Evolutionary conservation across 2,888 invertebrate species (phyloP).

Genomic region (Nematopogon swammerdamellus): DNA sequence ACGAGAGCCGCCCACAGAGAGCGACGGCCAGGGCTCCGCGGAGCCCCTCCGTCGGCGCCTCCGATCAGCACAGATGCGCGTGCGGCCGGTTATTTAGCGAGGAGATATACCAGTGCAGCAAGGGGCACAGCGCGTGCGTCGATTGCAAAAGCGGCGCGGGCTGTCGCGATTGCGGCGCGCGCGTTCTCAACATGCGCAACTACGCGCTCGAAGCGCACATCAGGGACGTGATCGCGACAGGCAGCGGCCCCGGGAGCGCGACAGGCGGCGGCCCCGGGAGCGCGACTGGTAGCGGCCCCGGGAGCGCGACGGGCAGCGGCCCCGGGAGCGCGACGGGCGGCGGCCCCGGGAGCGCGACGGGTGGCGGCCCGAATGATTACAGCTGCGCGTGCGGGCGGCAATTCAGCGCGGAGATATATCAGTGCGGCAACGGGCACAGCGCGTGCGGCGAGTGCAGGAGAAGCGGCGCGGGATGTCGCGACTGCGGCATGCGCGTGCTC

Average conservation of each 20-base stretch:
- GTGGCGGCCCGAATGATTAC: background rate
- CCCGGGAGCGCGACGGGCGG: too few species aligned
- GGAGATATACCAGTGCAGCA: conserved; percentile 25
- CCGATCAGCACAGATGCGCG: conserved; percentile 9
- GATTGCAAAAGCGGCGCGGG: conserved; percentile 15
- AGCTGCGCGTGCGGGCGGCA: conserved; percentile 18
- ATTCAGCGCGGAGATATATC: conserved; percentile 22
- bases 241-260: too few species aligned
- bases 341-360: too few species aligned
- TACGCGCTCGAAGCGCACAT: conserved; percentile 22
- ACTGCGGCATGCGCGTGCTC: conserved; percentile 19
- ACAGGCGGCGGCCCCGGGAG: too few species aligned
- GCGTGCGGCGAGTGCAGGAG: conserved; percentile 23
- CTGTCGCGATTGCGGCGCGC: conserved; percentile 21
- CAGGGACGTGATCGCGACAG: conserved; percentile 12
- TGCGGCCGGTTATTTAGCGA: conserved; percentile 19
- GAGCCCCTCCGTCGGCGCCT: too few species aligned
- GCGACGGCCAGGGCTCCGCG: too few species aligned
- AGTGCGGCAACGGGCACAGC: conserved; percentile 26
- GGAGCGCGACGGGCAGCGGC: too few species aligned
- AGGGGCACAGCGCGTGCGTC: conserved; percentile 26
- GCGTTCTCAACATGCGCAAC: conserved; percentile 25
- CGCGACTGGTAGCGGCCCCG: too few species aligned
- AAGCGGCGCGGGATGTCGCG: conserved; percentile 15
- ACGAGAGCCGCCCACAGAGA: too few species aligned